Base-by-base conservation (phyloP, 2,113 vertebrate genomes). In the Brevimyrus niger region DNA sequence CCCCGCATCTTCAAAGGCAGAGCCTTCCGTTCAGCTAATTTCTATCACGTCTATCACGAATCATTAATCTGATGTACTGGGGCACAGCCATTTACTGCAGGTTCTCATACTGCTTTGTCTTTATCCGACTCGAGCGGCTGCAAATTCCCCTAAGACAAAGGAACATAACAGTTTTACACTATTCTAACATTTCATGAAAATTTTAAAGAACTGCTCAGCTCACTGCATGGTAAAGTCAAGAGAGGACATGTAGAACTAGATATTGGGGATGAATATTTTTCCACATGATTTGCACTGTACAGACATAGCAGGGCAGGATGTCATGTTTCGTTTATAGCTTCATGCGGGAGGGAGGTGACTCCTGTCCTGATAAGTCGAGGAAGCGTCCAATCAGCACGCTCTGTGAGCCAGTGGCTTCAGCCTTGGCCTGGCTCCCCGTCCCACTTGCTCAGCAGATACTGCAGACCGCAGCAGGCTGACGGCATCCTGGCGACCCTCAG, bases 271-370 rank as follows among this genome's bases (percentile, higher is more conserved):
- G 23, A 73, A 27, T 19, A 84, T 7, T 42, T 91, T 94, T 94
- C 93, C 92, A 93, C 92, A 92, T 42, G 88, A 93, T 91, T 93
- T 91, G 89, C 86, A 85, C 19, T 89, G 76, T 13, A 89, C 91
- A 92, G 89, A 84, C 90, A 89, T 61, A 92, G 91, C 90, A 53
- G 92, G 90, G 89, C 91, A 90, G 90, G 55, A 93, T 88, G 86
- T 91, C 84, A 91, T 0, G 53, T 92, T 93, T 61, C 10, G 88
- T 91, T 88, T 89, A 83, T 69, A 73, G 92, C 92, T 88, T 94
- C 92, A 92, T 85, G 91, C 84, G 84, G 92, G 93, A 90, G 88
- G 65, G 90, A 95, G 94, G 93, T 92, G 94, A 96, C 93, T 90
- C 89, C 89, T 92, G 91, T 94, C 93, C 44, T 48, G 89, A 87